phyloP scores from a whole-genome alignment of 2,888 invertebrate genomes.

The Anoplius nigerrimus region DNA sequence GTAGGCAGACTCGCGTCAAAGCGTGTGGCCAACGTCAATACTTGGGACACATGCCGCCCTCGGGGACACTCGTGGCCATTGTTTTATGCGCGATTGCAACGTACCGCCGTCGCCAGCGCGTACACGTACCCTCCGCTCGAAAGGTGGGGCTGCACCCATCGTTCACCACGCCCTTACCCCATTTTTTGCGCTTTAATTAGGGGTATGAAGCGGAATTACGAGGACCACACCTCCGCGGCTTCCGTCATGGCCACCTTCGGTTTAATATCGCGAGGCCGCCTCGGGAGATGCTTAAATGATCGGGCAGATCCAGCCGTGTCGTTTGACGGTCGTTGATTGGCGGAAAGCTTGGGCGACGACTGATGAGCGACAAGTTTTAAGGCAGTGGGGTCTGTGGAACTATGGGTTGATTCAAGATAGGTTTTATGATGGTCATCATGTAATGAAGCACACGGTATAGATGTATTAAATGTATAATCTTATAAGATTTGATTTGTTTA shows the following conservation, averaged over 20 bases:
- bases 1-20: no score
- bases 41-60: not conserved
- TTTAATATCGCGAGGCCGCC: constrained; percentile 24
- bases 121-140: constrained; percentile 35
- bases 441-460: no score
- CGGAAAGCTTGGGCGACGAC: no score
- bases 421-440: no score
- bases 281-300: not conserved
- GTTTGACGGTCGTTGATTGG: not conserved
- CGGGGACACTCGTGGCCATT: constrained; percentile 43
- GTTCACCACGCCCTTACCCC: constrained; percentile 65
- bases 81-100: constrained; percentile 25
- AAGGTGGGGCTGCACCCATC: constrained; percentile 63
- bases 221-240: constrained; percentile 57
- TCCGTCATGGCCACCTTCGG: constrained; percentile 42
- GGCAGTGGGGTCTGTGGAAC: no score
- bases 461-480: no score
- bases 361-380: no score
- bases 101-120: not conserved
- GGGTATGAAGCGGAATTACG: constrained; percentile 53
- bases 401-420: no score
- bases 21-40: constrained; percentile 43
- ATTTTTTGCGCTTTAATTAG: constrained; percentile 62
- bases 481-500: no score
- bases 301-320: not conserved